Evolutionary conservation across 1,140 invertebrate species (phyloP).

Genomic region (Drosophila mayri): DNA sequence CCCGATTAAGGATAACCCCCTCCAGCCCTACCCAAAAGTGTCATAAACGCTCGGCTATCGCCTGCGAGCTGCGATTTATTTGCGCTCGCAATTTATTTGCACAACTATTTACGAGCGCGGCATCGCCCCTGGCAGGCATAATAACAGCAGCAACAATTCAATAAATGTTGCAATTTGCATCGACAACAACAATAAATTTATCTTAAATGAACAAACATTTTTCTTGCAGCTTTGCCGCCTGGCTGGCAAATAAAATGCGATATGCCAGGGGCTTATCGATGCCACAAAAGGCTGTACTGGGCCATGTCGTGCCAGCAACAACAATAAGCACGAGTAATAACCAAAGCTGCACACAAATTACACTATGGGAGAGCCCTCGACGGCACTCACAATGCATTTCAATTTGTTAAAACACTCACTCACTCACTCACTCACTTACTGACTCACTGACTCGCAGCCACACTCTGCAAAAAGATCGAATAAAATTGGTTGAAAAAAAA

Average conservation of each 20-base stretch:
- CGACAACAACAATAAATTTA: slow-evolving; percentile 81
- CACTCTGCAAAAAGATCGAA: slow-evolving; percentile 22
- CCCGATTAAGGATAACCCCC: slow-evolving; percentile 60
- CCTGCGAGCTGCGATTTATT: slow-evolving; percentile 65
- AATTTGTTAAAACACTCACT: slow-evolving; percentile 61
- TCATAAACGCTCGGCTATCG: slow-evolving; percentile 63
- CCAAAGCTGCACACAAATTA: slow-evolving; percentile 41
- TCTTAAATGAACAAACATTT: slow-evolving; percentile 83
- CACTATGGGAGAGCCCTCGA: slow-evolving; percentile 23
- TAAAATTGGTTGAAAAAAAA: slow-evolving; percentile 13
- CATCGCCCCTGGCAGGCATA: slow-evolving; percentile 44
- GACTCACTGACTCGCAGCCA: neutral
- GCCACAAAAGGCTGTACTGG: slow-evolving; percentile 62
- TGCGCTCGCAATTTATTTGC: slow-evolving; percentile 72
- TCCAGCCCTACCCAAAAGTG: slow-evolving; percentile 32
- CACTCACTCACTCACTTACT: slow-evolving; percentile 12
- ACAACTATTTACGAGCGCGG: slow-evolving; percentile 68
- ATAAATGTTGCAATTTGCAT: slow-evolving; percentile 81
- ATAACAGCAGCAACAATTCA: slow-evolving; percentile 64
- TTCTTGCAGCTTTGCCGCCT: slow-evolving; percentile 71
- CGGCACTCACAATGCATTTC: slow-evolving; percentile 67
- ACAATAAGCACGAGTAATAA: slow-evolving; percentile 47
- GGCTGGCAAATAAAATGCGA: slow-evolving; percentile 69
- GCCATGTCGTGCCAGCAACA: slow-evolving; percentile 27
- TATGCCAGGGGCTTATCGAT: slow-evolving; percentile 74